A percentile compares a stretch with the other conserved stretches of the same genome.
phyloP scores from a whole-genome alignment of 2,888 invertebrate species.

The Athalia circularis region DNA sequence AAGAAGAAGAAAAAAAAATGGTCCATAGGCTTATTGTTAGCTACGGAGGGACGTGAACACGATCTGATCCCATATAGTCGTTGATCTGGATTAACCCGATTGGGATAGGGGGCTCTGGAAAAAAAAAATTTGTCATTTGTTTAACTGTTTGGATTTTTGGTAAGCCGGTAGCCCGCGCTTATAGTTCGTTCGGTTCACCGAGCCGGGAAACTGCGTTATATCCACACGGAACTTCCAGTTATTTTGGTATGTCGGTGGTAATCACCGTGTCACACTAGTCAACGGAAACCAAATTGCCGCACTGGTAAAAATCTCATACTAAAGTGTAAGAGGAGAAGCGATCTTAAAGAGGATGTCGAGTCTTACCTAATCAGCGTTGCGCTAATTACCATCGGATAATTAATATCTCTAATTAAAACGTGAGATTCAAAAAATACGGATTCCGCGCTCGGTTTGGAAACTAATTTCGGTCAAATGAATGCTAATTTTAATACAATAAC shows the following conservation, averaged over 20 bases:
- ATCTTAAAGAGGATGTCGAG: slow-evolving; percentile 32
- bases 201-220: not conserved
- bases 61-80: slow-evolving; percentile 16
- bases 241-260: slow-evolving; percentile 38
- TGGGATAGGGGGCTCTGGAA: slow-evolving; percentile 2
- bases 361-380: slow-evolving; percentile 37
- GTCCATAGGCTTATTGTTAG: slow-evolving; percentile 28
- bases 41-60: slow-evolving; percentile 4
- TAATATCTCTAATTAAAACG: slow-evolving; percentile 27
- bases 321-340: slow-evolving; percentile 15
- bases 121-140: slow-evolving; percentile 36
- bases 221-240: slow-evolving; percentile 27
- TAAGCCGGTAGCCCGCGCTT: slow-evolving; percentile 51
- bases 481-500: no score
- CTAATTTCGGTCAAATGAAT: no score
- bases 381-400: slow-evolving; percentile 32
- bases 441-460: no score
- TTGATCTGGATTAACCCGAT: slow-evolving; percentile 41
- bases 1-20: not conserved
- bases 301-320: not conserved
- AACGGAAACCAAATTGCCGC: slow-evolving; percentile 37
- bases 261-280: slow-evolving; percentile 43
- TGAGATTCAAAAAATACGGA: not conserved
- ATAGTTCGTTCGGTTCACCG: slow-evolving; percentile 2
- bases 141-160: slow-evolving; percentile 56